phyloP scores from a whole-genome alignment of 1,140 invertebrate genomes.

The Heliconius hermathena region DNA sequence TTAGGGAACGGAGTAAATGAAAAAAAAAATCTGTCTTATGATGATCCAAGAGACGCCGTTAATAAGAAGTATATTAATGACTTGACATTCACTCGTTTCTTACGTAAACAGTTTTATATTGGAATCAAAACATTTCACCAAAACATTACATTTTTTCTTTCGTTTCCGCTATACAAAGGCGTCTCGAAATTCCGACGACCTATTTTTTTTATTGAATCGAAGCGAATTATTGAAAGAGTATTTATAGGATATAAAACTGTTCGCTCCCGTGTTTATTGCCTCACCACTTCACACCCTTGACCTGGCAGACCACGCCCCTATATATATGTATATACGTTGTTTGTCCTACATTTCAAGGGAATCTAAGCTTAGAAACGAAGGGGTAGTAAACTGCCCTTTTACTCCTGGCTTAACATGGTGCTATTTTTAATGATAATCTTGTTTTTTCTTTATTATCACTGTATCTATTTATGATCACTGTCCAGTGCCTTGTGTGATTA shows the following conservation, averaged over 20 bases:
- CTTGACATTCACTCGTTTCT: background rate
- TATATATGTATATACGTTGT: background rate
- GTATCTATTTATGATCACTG: no score
- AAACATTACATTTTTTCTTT: background rate
- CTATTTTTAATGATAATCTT: no score
- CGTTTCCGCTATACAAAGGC: background rate
- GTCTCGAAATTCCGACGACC: slow-evolving; percentile 3
- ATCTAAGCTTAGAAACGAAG: background rate
- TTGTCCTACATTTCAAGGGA: background rate
- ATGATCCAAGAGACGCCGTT: background rate
- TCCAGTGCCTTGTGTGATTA: no score
- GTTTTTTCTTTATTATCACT: no score
- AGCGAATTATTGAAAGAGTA: slow-evolving; percentile 15
- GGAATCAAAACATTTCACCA: background rate
- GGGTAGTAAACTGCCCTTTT: background rate
- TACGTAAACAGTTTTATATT: background rate
- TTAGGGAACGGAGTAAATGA: background rate
- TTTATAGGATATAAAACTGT: slow-evolving; percentile 15
- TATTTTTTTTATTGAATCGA: slow-evolving; percentile 10
- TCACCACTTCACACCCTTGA: slow-evolving; percentile 23
- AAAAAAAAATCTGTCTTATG: background rate
- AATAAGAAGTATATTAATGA: background rate
- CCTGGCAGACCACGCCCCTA: slow-evolving; percentile 6
- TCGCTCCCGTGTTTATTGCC: slow-evolving; percentile 13
- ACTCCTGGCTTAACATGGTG: no score